Evolutionary conservation across 2,113 vertebrate species (phyloP).

Genomic region (Apaloderma vittatum): DNA sequence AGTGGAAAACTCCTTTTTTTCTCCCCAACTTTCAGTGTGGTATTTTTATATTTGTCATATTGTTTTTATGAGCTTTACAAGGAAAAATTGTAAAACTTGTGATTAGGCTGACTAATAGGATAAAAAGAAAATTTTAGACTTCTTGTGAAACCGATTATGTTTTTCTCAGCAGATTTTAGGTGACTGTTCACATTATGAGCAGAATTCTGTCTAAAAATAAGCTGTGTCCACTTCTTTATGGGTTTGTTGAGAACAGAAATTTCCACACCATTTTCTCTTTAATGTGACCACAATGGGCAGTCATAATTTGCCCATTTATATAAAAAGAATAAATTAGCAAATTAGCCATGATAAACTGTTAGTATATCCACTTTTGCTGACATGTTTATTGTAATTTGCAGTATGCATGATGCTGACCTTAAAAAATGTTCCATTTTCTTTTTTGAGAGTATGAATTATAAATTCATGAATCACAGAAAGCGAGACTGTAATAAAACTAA

Average conservation of each 20-base stretch:
- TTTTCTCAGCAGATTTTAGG: slow-evolving; percentile 70
- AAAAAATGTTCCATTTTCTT: slow-evolving; percentile 57
- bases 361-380: slow-evolving; percentile 64
- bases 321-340: slow-evolving; percentile 58
- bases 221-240: slow-evolving; percentile 48
- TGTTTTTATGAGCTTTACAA: slow-evolving; percentile 49
- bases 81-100: slow-evolving; percentile 51
- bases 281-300: slow-evolving; percentile 60
- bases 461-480: slow-evolving; percentile 43
- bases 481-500: background rate
- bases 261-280: slow-evolving; percentile 65
- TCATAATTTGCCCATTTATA: slow-evolving; percentile 54
- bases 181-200: slow-evolving; percentile 58
- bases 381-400: slow-evolving; percentile 58
- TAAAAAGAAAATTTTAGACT: slow-evolving; percentile 56
- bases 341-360: slow-evolving; percentile 54
- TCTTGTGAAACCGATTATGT: slow-evolving; percentile 60
- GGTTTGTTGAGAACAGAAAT: slow-evolving; percentile 64
- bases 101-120: slow-evolving; percentile 69
- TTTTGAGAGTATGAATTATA: slow-evolving; percentile 29
- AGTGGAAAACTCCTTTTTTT: background rate
- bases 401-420: slow-evolving; percentile 35
- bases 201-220: slow-evolving; percentile 62
- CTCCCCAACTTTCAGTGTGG: slow-evolving; percentile 33
- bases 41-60: slow-evolving; percentile 40